Base-by-base conservation (phyloP, 1,140 invertebrate genomes). In the Drosophila parvula region DNA sequence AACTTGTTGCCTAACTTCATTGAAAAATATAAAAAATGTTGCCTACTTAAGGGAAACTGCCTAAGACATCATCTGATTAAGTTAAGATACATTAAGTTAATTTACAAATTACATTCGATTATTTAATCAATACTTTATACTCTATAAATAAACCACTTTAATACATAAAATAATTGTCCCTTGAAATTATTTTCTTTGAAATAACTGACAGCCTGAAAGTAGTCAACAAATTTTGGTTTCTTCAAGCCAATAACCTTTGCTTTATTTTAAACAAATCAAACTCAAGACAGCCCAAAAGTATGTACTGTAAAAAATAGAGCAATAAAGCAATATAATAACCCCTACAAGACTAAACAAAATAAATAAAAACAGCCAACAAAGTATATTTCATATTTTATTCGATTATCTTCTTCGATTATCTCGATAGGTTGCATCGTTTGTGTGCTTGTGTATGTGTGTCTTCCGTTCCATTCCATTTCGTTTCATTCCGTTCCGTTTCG, bases 331-430 rank as follows among this genome's bases (percentile, higher is more conserved):
- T 1, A 2, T 3, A 27, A 28, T 7, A 8, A 3, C 30, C 2
- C 9, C 0, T 9, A 9, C 0, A 44, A 32, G 22, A 47, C 5
- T 5, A 3, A 44, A 12, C 10, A 34, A 14, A 34, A 7, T 6
- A 3, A 30, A 36, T 34, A n/a, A 34, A 27, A 5, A 22, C 22
- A 22, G 12, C 34, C 3, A 22, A 5, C 11, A 2, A 18, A 16
- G 7, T 58, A 11, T 9, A 34, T 30, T 45, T 60, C 7, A 43
- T 14, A 18, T 48, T 59, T 56, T 74, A 68, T 63, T 58, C 38
- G 27, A 81, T 71, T 71, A 48, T 60, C 40, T 63, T 63, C 45
- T 51, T 59, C 34, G 40, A 50, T 76, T 22, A 22, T 22, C 22
- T 22, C 28, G 8, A 58, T 64, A 55, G 30, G 14, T 45, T 51